phyloP scores from a whole-genome alignment of 2,888 invertebrate species.

The Marasmarcha lunaedactyla region DNA sequence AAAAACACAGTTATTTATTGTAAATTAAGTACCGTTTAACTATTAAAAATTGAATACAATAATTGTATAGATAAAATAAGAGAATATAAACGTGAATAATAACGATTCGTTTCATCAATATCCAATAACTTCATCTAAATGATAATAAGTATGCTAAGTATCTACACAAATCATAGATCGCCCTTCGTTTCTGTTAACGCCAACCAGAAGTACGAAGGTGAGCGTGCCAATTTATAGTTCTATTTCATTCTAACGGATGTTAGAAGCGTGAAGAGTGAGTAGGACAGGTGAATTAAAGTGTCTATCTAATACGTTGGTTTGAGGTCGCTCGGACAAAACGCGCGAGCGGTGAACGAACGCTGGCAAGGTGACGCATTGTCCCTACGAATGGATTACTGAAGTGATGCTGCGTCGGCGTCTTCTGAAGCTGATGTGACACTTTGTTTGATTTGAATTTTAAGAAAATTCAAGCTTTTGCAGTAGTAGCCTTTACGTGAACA shows the following conservation, averaged over 20 bases:
- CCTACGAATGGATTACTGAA: slow-evolving; percentile 61
- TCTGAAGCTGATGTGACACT: slow-evolving; percentile 34
- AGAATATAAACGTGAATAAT: too few relatives aligned
- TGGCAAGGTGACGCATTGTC: slow-evolving; percentile 63
- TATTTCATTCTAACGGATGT: slow-evolving; percentile 18
- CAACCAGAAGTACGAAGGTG: slow-evolving; percentile 55
- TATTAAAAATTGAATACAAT: too few relatives aligned
- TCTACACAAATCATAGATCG: slow-evolving; percentile 43
- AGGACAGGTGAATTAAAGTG: slow-evolving; percentile 45
- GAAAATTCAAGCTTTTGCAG: too few relatives aligned
- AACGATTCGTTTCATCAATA: too few relatives aligned
- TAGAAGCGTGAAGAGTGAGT: slow-evolving; percentile 29
- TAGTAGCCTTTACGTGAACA: too few relatives aligned
- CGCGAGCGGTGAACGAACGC: slow-evolving; percentile 65
- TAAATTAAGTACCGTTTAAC: too few relatives aligned
- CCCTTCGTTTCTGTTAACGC: slow-evolving; percentile 68
- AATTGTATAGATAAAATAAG: too few relatives aligned
- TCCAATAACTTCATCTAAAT: too few relatives aligned
- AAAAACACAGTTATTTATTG: too few relatives aligned
- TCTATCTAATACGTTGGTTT: slow-evolving; percentile 19
- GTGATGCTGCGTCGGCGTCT: too few relatives aligned
- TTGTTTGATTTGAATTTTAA: too few relatives aligned
- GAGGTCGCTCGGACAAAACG: slow-evolving; percentile 66
- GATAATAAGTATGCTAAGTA: too few relatives aligned
- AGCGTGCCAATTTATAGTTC: slow-evolving; percentile 31